These are phyloP conservation scores for Theonella swinhoei DNA, from an alignment of 37 sponge, comb jelly and placozoan species.

Conservation along the genomic window DNA sequence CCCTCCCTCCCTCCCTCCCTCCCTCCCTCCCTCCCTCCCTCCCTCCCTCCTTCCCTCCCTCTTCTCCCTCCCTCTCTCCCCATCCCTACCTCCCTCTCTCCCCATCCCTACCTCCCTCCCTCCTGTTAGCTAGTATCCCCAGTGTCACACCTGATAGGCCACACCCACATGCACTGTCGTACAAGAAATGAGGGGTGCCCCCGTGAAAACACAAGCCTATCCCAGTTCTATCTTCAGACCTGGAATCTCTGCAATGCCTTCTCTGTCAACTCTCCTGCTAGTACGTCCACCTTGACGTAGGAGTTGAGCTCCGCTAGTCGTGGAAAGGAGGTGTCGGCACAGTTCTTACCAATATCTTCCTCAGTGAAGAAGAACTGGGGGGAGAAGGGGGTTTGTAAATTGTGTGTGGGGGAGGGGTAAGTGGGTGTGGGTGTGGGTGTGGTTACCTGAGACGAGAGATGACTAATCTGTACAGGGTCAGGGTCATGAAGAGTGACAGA, in stretches of 20 bases:
- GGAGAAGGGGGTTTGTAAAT: not conserved
- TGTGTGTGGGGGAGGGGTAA: not conserved
- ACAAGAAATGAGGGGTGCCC: too few relatives aligned
- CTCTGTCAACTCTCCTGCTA: conserved; percentile 58
- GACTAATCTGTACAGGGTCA: conserved; percentile 49
- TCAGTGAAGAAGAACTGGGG: conserved; percentile 84
- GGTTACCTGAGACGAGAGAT: conserved; percentile 94
- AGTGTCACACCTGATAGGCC: too few relatives aligned
- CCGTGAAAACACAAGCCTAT: too few relatives aligned
- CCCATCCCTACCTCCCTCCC: too few relatives aligned
- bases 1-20: not conserved
- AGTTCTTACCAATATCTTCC: conserved; percentile 80
- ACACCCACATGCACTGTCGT: too few relatives aligned
- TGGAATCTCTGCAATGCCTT: conserved; percentile 67
- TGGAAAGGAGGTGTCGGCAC: conserved; percentile 72
- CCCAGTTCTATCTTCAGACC: too few relatives aligned
- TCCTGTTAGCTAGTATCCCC: too few relatives aligned
- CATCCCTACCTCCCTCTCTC: too few relatives aligned
- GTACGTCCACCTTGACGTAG: conserved; percentile 54
- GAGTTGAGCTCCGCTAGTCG: conserved; percentile 88
- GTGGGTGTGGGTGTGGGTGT: conserved; percentile 7
- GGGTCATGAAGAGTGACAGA: conserved; percentile 92
- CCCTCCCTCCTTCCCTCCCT: too few relatives aligned
- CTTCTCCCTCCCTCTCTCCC: too few relatives aligned
- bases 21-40: not conserved